These are phyloP conservation scores for Eucidaris tribuloides DNA, from an alignment of 35 echinoderm and acorn worm genomes.

Conservation along the genomic window DNA sequence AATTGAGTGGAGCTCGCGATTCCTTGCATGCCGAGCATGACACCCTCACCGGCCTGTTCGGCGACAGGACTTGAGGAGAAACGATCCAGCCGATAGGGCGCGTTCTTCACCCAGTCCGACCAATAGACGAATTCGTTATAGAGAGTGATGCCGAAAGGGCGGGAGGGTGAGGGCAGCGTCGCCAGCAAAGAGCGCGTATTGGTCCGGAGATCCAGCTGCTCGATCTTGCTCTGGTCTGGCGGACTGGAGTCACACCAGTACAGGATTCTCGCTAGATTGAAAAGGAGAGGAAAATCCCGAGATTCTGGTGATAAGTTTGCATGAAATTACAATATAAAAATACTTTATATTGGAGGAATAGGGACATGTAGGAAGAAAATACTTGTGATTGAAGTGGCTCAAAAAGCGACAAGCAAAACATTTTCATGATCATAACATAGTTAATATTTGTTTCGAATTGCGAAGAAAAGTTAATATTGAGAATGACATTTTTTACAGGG, in stretches of 20 bases:
- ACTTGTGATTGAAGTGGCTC: too few relatives aligned
- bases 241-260: slow-evolving; percentile 19
- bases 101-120: slow-evolving; percentile 31
- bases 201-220: not conserved
- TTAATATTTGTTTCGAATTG: too few relatives aligned
- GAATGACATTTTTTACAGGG: too few relatives aligned
- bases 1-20: not conserved
- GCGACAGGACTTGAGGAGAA: not conserved
- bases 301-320: too few relatives aligned
- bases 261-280: not conserved
- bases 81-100: not conserved
- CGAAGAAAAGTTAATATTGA: too few relatives aligned
- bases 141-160: slow-evolving; percentile 11
- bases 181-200: not conserved
- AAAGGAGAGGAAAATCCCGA: too few relatives aligned
- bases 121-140: slow-evolving; percentile 17
- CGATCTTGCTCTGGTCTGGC: slow-evolving; percentile 8
- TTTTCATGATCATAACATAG: too few relatives aligned
- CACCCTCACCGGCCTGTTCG: not conserved
- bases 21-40: slow-evolving; percentile 23
- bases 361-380: too few relatives aligned
- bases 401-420: too few relatives aligned
- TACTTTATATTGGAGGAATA: too few relatives aligned
- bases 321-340: too few relatives aligned
- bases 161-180: slow-evolving; percentile 10